phyloP scores from a whole-genome alignment of 2,113 vertebrate genomes.

The Periophthalmus modestus region DNA sequence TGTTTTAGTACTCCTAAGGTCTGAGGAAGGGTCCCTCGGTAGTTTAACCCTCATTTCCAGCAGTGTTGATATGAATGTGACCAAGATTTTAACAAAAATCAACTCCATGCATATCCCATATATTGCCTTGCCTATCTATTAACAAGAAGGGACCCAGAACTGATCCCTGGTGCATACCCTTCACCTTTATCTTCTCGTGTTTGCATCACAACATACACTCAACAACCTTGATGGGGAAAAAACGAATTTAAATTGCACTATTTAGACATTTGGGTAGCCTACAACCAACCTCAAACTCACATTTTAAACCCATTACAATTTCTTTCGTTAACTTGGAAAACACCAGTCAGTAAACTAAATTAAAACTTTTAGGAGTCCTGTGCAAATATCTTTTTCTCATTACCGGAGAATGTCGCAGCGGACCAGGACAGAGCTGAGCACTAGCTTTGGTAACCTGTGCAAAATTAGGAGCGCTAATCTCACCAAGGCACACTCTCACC shows the following conservation, averaged over 20 bases:
- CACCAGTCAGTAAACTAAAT: neutral
- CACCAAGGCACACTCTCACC: conserved; percentile 56
- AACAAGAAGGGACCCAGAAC: too few relatives aligned
- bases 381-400: conserved; percentile 47
- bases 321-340: conserved; percentile 1
- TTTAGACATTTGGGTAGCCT: neutral
- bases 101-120: too few relatives aligned
- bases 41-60: too few relatives aligned
- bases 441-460: conserved; percentile 39
- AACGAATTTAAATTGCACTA: neutral
- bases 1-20: too few relatives aligned
- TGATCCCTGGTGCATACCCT: too few relatives aligned
- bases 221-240: too few relatives aligned
- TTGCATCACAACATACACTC: too few relatives aligned
- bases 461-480: conserved; percentile 72
- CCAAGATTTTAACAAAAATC: too few relatives aligned
- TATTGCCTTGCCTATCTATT: too few relatives aligned
- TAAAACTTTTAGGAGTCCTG: conserved; percentile 38
- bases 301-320: neutral
- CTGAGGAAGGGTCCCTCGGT: too few relatives aligned
- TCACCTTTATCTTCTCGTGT: too few relatives aligned
- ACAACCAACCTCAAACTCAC: neutral
- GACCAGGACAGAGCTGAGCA: conserved; percentile 33
- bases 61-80: too few relatives aligned
- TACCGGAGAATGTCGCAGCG: conserved; percentile 31